Base-by-base conservation (phyloP, 2,113 vertebrate genomes). In the Alosa alosa region DNA sequence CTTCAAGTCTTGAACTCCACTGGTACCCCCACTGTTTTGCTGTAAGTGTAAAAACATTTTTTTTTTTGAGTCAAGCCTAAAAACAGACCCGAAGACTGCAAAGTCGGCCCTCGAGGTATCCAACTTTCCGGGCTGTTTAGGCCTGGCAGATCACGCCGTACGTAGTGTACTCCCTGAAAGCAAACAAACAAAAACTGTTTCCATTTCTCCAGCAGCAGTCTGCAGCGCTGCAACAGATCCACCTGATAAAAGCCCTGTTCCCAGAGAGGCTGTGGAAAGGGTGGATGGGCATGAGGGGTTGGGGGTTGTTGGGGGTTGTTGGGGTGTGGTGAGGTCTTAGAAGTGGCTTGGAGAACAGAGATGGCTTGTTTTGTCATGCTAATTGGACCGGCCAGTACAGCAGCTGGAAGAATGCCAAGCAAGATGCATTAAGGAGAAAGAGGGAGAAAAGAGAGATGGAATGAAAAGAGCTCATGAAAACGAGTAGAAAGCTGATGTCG, bases 321-420 rank as follows among this genome's bases (percentile, higher is more conserved):
- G 47, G 52, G 52, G 52, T 55, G 52, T 8, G 60, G 60, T 68
- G n/a, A 68, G 57, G 25, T 52, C 5, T 60, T 60, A 72, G n/a
- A 72, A 72, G 25, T 31, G 72, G 25, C 13, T 41, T 13, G 39
- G 15, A 57, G 75, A 88, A 78, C 46, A 39, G 44, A 75, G 17
- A 64, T 90, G 41, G 44, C 55, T 87, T 86, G 82, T 88, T 90
- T 91, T 89, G 81, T 92, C 75, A 84, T 86, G 85, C 84, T 86
- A 83, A 87, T 89, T 81, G 81, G 87, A 86, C 86, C 52, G 81
- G 75, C 47, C 45, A 72, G 81, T 86, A 84, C 86, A 87, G 50
- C 89, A 83, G 64, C 82, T 87, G 57, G 85, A 87, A 44, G 85
- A 45, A 36, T 75, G 85, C 82, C 86, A 88, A 55, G 72, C 39